These are phyloP conservation scores for Daboia siamensis DNA, from an alignment of 2,113 vertebrate genomes.

Conservation along the genomic window DNA sequence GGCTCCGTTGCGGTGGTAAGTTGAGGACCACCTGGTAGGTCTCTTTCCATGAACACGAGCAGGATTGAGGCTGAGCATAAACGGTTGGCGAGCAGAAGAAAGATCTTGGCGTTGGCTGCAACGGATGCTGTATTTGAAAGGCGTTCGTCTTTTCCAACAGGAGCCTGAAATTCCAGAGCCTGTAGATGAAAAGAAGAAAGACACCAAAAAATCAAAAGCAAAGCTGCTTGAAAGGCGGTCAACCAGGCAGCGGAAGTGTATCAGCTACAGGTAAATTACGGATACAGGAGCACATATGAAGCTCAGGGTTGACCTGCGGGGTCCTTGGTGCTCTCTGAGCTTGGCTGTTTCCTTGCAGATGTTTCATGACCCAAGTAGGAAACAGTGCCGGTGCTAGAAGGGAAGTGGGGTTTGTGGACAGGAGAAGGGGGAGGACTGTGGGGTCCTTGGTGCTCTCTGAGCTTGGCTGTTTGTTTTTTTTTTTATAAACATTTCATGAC, in stretches of 20 bases:
- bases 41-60: background rate
- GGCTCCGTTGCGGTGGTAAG: background rate
- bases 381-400: no score
- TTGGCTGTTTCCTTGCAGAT: no score
- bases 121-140: background rate
- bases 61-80: background rate
- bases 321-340: no score
- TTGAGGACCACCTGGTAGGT: background rate
- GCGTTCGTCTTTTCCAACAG: conserved; percentile 58
- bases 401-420: no score
- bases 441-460: no score
- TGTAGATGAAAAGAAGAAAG: conserved; percentile 86
- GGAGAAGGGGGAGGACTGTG: no score
- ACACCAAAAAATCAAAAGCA: conserved; percentile 84
- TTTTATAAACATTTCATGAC: no score
- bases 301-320: background rate
- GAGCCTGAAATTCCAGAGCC: conserved; percentile 80
- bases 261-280: conserved; percentile 91
- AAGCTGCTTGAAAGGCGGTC: conserved; percentile 90
- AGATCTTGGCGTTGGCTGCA: background rate
- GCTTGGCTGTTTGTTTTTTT: no score
- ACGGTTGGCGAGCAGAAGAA: background rate
- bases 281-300: background rate
- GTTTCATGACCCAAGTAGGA: no score
- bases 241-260: conserved; percentile 89